A percentile compares a stretch with the other conserved stretches of the same genome.
Conservation (phyloP, 2,113 vertebrate genomes). For the Indri indri region DNA sequence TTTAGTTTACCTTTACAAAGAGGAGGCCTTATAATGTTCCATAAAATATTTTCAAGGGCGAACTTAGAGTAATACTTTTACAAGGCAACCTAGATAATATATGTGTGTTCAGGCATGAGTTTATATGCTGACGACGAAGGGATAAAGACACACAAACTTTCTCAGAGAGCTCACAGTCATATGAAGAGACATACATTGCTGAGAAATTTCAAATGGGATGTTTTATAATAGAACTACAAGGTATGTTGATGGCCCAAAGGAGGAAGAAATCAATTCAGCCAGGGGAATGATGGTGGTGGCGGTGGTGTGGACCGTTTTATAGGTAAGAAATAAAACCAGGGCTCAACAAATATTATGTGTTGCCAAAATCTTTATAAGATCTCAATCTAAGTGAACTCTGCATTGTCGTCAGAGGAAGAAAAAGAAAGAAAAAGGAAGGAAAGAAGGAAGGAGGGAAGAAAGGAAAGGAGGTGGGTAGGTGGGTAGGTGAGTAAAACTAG, state of each 20-base stretch:
- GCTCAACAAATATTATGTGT: neutral
- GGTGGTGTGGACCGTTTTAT: neutral
- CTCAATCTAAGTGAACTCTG: neutral
- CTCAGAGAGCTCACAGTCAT: neutral
- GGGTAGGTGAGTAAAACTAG: neutral
- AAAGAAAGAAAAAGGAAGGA: neutral
- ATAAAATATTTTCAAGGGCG: neutral
- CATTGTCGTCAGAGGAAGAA: neutral
- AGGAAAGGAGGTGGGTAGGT: fast-evolving
- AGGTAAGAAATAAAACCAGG: neutral
- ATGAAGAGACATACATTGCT: neutral
- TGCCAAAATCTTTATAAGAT: neutral
- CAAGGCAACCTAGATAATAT: neutral
- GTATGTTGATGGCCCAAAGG: neutral
- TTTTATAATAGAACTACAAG: neutral
- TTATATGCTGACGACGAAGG: neutral
- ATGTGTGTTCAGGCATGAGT: neutral
- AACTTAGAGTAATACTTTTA: neutral
- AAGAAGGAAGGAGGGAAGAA: neutral
- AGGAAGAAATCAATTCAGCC: neutral
- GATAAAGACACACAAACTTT: neutral
- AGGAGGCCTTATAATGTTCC: neutral
- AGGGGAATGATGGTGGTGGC: neutral
- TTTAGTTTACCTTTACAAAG: constrained; percentile 11
- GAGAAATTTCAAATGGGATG: neutral